Evolutionary conservation across 2,113 vertebrate genomes (phyloP).

Genomic region (Patagioenas fasciata): DNA sequence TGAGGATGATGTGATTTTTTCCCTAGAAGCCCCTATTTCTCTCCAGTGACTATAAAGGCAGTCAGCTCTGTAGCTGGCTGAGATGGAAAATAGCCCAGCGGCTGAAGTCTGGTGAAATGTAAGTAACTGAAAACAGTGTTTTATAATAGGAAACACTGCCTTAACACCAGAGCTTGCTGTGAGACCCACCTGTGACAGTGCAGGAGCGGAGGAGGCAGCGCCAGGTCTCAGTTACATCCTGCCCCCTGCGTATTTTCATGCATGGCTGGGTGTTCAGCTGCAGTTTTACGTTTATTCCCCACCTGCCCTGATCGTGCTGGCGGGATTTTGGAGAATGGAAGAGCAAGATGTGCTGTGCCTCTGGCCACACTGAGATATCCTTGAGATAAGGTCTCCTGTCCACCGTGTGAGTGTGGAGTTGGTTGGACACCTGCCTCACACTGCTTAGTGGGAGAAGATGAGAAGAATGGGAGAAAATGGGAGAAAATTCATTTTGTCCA

Average conservation of each 20-base stretch:
- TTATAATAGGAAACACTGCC: conserved; percentile 53
- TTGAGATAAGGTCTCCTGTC: neutral
- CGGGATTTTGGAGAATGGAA: neutral
- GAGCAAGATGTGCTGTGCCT: neutral
- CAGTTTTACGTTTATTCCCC: neutral
- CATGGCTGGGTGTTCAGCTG: neutral
- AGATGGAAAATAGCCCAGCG: conserved; percentile 14
- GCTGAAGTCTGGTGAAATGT: conserved; percentile 19
- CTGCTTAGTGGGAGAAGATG: neutral
- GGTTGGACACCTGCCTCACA: neutral
- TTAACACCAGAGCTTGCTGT: neutral
- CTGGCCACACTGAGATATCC: neutral
- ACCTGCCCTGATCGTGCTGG: accelerated
- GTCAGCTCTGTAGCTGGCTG: neutral
- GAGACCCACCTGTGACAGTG: conserved; percentile 34
- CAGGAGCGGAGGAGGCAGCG: neutral
- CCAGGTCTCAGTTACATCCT: neutral
- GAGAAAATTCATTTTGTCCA: neutral
- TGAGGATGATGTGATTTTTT: neutral
- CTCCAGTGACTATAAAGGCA: conserved; percentile 5
- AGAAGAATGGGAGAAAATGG: neutral
- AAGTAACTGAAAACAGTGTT: conserved; percentile 42
- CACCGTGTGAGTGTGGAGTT: neutral
- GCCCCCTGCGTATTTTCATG: neutral
- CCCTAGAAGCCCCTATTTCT: neutral